Evolutionary conservation across 2,113 vertebrate genomes (phyloP).

Genomic region (Rhinopomastus cyanomelas): DNA sequence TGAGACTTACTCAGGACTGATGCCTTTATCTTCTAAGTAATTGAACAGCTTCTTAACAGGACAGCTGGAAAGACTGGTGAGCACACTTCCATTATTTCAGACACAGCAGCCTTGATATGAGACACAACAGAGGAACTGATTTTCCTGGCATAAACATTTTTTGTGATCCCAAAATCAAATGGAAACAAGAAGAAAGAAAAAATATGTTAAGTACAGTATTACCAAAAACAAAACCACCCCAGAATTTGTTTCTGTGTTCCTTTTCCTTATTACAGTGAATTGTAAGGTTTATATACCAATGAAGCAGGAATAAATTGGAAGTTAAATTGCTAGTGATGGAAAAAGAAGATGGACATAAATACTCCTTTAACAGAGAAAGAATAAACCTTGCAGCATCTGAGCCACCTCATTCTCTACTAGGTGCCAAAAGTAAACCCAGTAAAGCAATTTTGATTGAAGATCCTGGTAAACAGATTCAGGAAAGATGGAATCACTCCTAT

Average conservation of each 20-base stretch:
- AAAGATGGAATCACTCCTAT: not conserved
- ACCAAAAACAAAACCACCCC: not conserved
- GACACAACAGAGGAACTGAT: not conserved
- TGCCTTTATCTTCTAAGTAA: conserved; percentile 56
- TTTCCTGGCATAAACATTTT: not conserved
- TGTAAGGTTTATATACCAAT: not conserved
- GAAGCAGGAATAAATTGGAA: not conserved
- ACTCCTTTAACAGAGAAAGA: not conserved
- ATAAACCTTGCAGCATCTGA: not conserved
- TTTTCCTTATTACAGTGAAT: not conserved
- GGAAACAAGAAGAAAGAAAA: not conserved
- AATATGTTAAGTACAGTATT: rapidly evolving
- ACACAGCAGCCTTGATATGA: not conserved
- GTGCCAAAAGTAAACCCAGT: not conserved
- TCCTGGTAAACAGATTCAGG: not conserved
- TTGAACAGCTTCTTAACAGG: conserved; percentile 50
- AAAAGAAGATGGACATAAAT: not conserved
- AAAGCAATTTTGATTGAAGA: not conserved
- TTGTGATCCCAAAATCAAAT: not conserved
- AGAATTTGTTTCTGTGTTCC: not conserved
- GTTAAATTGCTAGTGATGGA: not conserved
- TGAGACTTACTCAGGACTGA: conserved; percentile 37
- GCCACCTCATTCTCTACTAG: not conserved
- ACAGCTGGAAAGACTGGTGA: conserved; percentile 53
- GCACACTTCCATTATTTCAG: not conserved